Evolutionary conservation across 1,140 invertebrate species (phyloP).

Genomic region (Drosophila fuyamai): DNA sequence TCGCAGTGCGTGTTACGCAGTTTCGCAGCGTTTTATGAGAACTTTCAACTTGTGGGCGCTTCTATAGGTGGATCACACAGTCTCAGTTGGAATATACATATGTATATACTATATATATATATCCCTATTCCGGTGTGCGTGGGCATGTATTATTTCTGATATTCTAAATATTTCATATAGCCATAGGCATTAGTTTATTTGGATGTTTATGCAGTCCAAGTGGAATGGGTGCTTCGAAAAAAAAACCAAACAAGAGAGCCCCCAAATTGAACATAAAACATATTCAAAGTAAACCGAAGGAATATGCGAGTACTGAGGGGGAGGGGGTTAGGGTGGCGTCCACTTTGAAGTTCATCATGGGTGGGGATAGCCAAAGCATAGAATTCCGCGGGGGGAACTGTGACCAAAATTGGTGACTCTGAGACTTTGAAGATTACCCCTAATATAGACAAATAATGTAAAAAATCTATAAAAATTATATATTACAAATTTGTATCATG

Average conservation of each 20-base stretch:
- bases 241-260: conserved; percentile 45
- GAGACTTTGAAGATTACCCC: neutral
- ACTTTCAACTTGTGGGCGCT: conserved; percentile 78
- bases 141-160: conserved; percentile 53
- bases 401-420: neutral
- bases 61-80: conserved; percentile 10
- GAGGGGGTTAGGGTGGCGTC: neutral
- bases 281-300: conserved; percentile 28
- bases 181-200: conserved; percentile 69
- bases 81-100: neutral
- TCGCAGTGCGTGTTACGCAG: conserved; percentile 42
- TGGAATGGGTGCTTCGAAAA: conserved; percentile 19
- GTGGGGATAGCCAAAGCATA: neutral
- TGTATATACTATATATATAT: conserved; percentile 6
- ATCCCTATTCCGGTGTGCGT: neutral
- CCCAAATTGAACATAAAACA: conserved; percentile 22
- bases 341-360: conserved; percentile 36
- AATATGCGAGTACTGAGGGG: conserved; percentile 19
- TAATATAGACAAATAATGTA: neutral
- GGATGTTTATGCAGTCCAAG: conserved; percentile 59
- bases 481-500: neutral
- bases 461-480: too few species aligned
- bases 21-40: conserved; percentile 67
- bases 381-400: neutral
- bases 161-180: conserved; percentile 69